phyloP scores from a whole-genome alignment of 2,888 invertebrate genomes.

The Leucoptera coffeella region DNA sequence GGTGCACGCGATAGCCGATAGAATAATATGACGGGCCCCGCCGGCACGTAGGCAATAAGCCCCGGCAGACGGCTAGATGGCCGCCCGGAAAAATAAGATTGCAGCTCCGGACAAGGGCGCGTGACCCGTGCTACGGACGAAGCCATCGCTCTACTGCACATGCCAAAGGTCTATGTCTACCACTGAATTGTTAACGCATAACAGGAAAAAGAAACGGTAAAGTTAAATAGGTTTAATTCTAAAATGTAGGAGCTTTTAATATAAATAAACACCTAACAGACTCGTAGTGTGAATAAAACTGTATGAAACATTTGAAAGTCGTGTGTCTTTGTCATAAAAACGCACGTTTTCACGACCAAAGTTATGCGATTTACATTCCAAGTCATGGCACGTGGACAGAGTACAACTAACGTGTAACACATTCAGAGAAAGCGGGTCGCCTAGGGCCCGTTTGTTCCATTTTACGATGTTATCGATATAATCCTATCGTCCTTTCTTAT shows the following conservation, averaged over 20 bases:
- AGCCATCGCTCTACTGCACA: too few relatives aligned
- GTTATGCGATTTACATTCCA: conserved; percentile 14
- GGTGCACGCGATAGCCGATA: conserved; percentile 31
- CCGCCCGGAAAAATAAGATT: conserved; percentile 44
- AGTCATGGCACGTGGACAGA: conserved; percentile 15
- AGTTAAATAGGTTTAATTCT: too few relatives aligned
- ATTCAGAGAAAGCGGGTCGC: conserved; percentile 38
- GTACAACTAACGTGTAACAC: conserved; percentile 24
- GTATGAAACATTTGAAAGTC: too few relatives aligned
- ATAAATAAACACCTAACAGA: too few relatives aligned
- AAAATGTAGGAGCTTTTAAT: too few relatives aligned
- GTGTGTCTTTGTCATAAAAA: background rate
- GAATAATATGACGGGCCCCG: conserved; percentile 32
- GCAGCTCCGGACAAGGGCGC: conserved; percentile 15
- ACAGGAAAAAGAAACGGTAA: too few relatives aligned
- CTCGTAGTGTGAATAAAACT: too few relatives aligned
- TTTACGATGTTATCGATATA: conserved; percentile 54
- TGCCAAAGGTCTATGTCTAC: too few relatives aligned
- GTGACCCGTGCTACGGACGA: conserved; percentile 1
- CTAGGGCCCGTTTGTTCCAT: conserved; percentile 38
- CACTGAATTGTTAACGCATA: too few relatives aligned
- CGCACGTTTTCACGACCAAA: background rate
- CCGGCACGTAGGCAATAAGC: conserved; percentile 52
- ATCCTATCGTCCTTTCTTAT: conserved; percentile 47
- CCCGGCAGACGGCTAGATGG: conserved; percentile 34